phyloP scores from a whole-genome alignment of 2,888 invertebrate species.

The Anoplius nigerrimus region DNA sequence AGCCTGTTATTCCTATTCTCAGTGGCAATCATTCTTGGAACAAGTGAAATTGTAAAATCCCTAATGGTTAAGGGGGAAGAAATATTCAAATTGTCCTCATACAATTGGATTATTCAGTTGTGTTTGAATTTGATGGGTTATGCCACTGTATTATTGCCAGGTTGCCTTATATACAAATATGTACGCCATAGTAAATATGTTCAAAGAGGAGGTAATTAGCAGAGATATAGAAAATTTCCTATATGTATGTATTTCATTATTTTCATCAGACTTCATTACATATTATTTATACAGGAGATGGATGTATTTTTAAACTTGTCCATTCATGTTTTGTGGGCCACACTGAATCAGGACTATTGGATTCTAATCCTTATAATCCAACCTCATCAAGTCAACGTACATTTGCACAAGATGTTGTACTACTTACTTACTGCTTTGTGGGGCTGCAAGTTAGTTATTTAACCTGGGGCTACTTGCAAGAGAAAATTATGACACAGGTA shows the following conservation, averaged over 20 bases:
- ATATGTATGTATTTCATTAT: neutral
- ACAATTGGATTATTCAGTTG: constrained; percentile 86
- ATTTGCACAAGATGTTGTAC: constrained; percentile 78
- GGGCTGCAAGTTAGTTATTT: constrained; percentile 94
- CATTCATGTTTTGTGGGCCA: constrained; percentile 78
- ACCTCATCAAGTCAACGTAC: constrained; percentile 74
- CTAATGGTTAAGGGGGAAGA: constrained; percentile 62
- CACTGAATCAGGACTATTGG: constrained; percentile 73
- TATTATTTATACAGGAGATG: constrained; percentile 70
- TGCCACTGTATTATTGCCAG: constrained; percentile 90
- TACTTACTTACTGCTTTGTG: constrained; percentile 86
- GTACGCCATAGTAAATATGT: constrained; percentile 86
- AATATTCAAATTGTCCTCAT: constrained; percentile 71
- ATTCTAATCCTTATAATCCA: constrained; percentile 65
- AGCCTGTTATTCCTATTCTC: constrained; percentile 75
- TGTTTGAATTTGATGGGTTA: constrained; percentile 90
- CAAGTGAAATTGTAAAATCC: constrained; percentile 73
- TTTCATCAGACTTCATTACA: constrained; percentile 4
- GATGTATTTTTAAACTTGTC: constrained; percentile 74
- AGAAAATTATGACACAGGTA: constrained; percentile 97
- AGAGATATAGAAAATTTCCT: neutral
- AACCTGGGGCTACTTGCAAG: constrained; percentile 97
- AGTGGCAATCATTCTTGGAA: constrained; percentile 74
- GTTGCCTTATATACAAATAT: constrained; percentile 88
- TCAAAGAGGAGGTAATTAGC: constrained; percentile 83